A percentile compares a stretch with the other conserved stretches of the same genome.
These are phyloP conservation scores for Thymelicus acteon DNA, from an alignment of 2,888 invertebrate genomes.

Conservation along the genomic window DNA sequence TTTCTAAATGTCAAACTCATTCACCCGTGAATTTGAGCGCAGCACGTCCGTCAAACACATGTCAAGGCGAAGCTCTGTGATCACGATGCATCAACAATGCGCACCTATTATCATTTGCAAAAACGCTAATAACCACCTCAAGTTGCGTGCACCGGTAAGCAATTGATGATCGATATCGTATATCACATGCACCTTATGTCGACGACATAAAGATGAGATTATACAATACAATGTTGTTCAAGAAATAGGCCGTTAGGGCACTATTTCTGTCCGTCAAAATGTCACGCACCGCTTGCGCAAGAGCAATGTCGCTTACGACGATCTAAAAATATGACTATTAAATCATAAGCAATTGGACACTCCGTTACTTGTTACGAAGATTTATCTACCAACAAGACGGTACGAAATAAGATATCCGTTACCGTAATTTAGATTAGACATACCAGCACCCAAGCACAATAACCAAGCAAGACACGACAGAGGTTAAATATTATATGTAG, in stretches of 20 bases:
- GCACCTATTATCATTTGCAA: conserved; percentile 28
- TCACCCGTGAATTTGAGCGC: conserved; percentile 16
- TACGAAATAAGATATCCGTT: conserved; percentile 28
- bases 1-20: conserved; percentile 27
- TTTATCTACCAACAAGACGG: conserved; percentile 23
- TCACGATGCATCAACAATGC: conserved; percentile 18
- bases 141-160: conserved; percentile 18
- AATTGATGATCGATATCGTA: conserved; percentile 29
- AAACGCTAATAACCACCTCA: conserved; percentile 30
- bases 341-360: conserved; percentile 40
- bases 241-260: conserved; percentile 56
- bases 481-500: neutral
- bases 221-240: conserved; percentile 26
- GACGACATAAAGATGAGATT: conserved; percentile 23
- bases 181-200: conserved; percentile 22
- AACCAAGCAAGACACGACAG: neutral
- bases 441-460: neutral
- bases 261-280: conserved; percentile 80
- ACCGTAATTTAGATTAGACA: conserved; percentile 22
- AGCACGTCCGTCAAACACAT: conserved; percentile 25
- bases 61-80: conserved; percentile 28
- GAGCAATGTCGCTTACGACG: conserved; percentile 58
- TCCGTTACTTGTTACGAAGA: conserved; percentile 27
- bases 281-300: conserved; percentile 75
- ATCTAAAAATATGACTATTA: conserved; percentile 54